A percentile compares a stretch with the other conserved stretches of the same genome.
phyloP scores from a whole-genome alignment of 2,797 vertebrate species.

The Enteromius anoplus region DNA sequence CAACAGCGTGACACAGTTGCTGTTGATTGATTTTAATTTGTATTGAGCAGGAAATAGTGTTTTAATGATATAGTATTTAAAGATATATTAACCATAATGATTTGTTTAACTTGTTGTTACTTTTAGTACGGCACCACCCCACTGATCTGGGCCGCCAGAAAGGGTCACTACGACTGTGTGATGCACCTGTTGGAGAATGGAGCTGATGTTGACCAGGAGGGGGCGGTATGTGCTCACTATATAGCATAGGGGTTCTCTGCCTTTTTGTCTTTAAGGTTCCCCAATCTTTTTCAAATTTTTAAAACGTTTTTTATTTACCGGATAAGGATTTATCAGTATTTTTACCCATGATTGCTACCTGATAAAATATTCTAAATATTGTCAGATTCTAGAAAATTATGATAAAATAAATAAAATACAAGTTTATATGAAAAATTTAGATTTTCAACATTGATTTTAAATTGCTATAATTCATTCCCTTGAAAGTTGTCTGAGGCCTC shows the following conservation, averaged over 20 bases:
- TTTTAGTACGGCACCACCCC: constrained; percentile 93
- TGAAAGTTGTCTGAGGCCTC: not conserved
- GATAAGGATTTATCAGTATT: not conserved
- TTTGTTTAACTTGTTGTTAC: not conserved
- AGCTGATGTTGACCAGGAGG: constrained; percentile 97
- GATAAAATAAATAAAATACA: too few species aligned
- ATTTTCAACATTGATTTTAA: not conserved
- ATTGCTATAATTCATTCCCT: not conserved
- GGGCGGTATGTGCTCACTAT: constrained; percentile 83
- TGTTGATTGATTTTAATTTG: not conserved
- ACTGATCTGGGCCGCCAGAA: constrained; percentile 94
- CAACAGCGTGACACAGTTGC: not conserved
- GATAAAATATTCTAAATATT: not conserved
- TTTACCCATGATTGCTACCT: not conserved
- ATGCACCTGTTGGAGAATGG: constrained; percentile 92
- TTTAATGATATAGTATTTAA: not conserved
- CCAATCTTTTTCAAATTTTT: not conserved
- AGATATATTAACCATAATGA: not conserved
- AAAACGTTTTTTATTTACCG: too few species aligned
- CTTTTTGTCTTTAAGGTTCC: not conserved
- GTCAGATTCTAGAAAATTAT: not conserved
- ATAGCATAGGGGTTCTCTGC: not conserved
- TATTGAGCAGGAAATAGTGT: not conserved
- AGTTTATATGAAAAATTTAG: too few species aligned
- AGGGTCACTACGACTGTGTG: constrained; percentile 92